phyloP scores from a whole-genome alignment of 2,888 invertebrate genomes.

The Hypsopygia costalis region DNA sequence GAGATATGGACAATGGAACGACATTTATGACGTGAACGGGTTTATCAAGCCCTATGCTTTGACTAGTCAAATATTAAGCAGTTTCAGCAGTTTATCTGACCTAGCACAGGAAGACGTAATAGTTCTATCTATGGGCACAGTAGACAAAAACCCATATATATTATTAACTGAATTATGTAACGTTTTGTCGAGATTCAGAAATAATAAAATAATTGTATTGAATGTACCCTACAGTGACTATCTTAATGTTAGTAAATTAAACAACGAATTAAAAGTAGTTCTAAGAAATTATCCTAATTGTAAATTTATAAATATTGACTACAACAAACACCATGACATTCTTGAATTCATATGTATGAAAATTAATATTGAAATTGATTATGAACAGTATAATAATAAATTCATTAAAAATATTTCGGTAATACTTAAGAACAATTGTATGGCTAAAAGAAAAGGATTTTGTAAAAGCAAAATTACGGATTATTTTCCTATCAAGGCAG shows the following conservation, averaged over 20 bases:
- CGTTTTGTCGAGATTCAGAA: background rate
- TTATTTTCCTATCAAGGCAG: no score
- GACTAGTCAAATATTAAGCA: background rate
- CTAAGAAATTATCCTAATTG: background rate
- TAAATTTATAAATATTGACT: no score
- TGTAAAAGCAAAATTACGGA: no score
- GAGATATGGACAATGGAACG: background rate
- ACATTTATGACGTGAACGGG: background rate
- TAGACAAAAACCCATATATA: background rate
- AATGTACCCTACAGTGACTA: background rate
- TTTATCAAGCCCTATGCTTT: background rate
- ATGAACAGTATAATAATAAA: no score
- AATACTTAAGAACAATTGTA: no score
- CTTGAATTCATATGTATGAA: no score
- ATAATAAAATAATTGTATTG: constrained; percentile 1
- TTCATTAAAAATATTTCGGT: no score
- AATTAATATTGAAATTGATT: no score
- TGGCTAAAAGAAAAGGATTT: no score
- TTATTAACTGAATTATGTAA: background rate
- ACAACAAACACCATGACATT: no score
- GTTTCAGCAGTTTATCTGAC: background rate
- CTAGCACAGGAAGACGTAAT: background rate
- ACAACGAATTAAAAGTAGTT: background rate
- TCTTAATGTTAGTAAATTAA: background rate
- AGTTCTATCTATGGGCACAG: background rate